Evolutionary conservation across 2,888 invertebrate genomes (phyloP), one percentile per base, ranked within the genome.

Genomic region (Octodonta nipae): DNA sequence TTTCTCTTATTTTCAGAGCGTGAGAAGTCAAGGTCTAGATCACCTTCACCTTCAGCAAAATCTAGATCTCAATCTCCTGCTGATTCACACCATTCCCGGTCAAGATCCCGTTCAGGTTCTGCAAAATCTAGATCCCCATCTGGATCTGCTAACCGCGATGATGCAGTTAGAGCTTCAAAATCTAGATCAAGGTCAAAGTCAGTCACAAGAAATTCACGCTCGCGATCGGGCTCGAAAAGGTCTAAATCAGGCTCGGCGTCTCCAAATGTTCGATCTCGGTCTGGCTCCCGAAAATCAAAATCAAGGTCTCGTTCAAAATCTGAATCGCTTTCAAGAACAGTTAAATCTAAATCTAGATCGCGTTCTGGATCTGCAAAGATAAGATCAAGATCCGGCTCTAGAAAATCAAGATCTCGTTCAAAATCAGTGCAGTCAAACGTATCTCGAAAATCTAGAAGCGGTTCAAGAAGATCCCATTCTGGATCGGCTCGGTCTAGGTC

Each of bases 21-120:
- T n/a, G n/a, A n/a, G n/a, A n/a, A n/a, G n/a, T n/a, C n/a, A n/a
- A n/a, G n/a, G n/a, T n/a, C n/a, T n/a, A n/a, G n/a, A n/a, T n/a
- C n/a, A n/a, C n/a, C n/a, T n/a, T 16, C 40, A 40, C 30, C 26
- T 30, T 26, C 15, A 27, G 27, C 31, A 20, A 28, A 33, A 4
- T 40, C 34, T 3, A 32, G 26, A 12, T 30, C 30, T 14, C 27
- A 37, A 28, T 33, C 30, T 36, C 10, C 25, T 24, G 32, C 33
- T 8, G 31, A 13, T 3, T 31, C 31, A 3, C 22, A 14, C 12
- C 22, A 25, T 13, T 37, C 40, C n/a, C 38, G 35, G 30, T 44
- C 42, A 26, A 33, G 48, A 41, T 52, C 55, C 14, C 41, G 52
- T 22, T 58, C 57, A 5, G 38, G 47, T 26, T 47, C 50, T n/a